Base-by-base conservation (phyloP, 2,797 vertebrate genomes). In the Taeniopygia guttata region DNA sequence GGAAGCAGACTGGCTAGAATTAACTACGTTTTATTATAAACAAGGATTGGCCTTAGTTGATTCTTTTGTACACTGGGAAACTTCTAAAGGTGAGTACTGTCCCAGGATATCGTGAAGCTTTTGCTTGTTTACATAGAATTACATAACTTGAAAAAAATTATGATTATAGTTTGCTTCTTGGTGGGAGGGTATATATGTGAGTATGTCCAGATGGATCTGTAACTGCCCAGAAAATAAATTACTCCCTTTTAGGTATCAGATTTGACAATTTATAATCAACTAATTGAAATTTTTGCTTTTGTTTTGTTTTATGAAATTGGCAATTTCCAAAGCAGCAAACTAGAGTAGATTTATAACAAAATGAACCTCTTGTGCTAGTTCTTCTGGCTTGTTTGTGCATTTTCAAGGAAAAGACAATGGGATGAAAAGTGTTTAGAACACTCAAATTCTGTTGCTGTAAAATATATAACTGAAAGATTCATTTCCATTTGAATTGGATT, bases 1-100 rank as follows among this genome's bases (percentile, higher is more conserved):
- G 89, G 99, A 99, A 88, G 99, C 99, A 15, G 99, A 99, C 90
- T 99, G 99, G 99, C 97, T 99, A 85, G 99, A 99, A 96, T 96
- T 99, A 97, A 99, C 99, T 1, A 98, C 99, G 0, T 98, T 98
- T 87, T 99, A 99, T 97, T 99, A 99, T 78, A 98, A 99, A 78
- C 99, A 98, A 97, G 99, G 99, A 94, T 98, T 99, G 97, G 98
- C 99, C 23, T 96, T 99, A 97, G 98, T 99, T 49, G 99, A 99
- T 97, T 99, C 99, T 66, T 99, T 99, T 78, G 98, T 99, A 38
- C 98, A 98, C 97, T 99, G 99, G 99, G 99, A 99, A 95, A 97
- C 98, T 11, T 97, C 98, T 12, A 99, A 98, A 99, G 99, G 99
- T 99, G 95, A 94, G 94, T 93, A 46, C 36, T 81, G 68, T 30